Percentiles rank a stretch among this genome's conserved stretches.
phyloP scores from a whole-genome alignment of 2,113 vertebrate species.

The Pterocles gutturalis region DNA sequence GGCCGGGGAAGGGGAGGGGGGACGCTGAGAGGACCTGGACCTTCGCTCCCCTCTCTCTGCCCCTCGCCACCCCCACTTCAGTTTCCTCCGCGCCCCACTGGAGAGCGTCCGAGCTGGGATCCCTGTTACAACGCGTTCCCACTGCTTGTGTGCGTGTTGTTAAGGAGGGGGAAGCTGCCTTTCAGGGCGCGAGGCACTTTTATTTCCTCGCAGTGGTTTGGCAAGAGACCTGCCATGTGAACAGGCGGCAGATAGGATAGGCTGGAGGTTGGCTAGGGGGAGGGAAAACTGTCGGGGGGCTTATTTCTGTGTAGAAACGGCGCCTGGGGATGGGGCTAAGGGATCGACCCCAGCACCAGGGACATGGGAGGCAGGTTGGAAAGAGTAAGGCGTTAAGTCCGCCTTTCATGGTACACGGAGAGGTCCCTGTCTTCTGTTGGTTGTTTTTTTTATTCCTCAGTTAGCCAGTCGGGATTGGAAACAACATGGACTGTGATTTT shows the following conservation, averaged over 20 bases:
- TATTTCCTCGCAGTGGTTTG: not conserved
- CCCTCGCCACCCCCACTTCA: no score
- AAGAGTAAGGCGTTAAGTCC: not conserved
- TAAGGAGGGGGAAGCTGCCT: not conserved
- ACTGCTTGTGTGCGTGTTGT: not conserved
- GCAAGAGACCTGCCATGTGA: not conserved
- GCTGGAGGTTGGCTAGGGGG: not conserved
- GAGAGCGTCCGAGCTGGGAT: not conserved
- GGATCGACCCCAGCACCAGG: not conserved
- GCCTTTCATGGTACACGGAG: accelerated
- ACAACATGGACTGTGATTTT: not conserved
- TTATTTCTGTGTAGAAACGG: accelerated
- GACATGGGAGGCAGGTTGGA: not conserved
- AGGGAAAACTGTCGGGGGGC: not conserved
- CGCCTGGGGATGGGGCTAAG: not conserved
- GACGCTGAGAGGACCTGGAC: no score
- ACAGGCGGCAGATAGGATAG: not conserved
- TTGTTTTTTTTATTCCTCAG: no score
- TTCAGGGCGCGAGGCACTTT: not conserved
- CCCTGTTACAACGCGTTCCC: not conserved
- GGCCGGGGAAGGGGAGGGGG: not conserved
- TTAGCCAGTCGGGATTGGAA: not conserved
- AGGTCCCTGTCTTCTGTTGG: not conserved
- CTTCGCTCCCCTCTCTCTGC: accelerated
- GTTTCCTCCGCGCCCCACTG: no score